Evolutionary conservation across 2,797 vertebrate species (phyloP), one percentile per base, ranked within the genome.

Genomic region (Esox masquinongy): DNA sequence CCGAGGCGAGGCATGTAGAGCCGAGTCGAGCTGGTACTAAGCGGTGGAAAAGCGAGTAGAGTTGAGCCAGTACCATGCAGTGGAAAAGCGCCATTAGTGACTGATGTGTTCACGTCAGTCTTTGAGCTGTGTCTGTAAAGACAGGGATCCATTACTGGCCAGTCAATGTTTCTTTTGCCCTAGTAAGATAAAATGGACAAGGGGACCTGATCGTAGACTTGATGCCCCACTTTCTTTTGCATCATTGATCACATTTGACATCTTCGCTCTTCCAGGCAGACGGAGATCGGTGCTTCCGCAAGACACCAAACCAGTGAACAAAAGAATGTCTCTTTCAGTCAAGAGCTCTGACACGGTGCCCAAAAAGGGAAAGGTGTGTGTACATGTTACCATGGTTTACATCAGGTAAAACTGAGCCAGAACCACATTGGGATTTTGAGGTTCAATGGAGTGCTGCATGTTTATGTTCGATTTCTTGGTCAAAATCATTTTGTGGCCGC

Each of bases 281-380:
- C 96, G 95, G 79, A 95, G 93, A 88, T 94, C 96, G 15, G 94
- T 94, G 71, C 85, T 92, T 70, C 87, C 93, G 6, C 94, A 91
- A 79, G 95, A 96, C 78, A 88, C 94, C 86, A 98, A 96, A 91
- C 91, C 89, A 90, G 91, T 91, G 84, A 96, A 17, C 87, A 98
- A 96, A 84, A 92, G 97, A 73, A 83, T 95, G 88, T 97, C 96
- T 5, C 87, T 93, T 84, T 90, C 85, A 67, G 88, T 90, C 56
- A 97, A 96, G 78, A 92, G 92, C 7, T 82, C 82, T 3, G 96
- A 98, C 74, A 80, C 85, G 72, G 93, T 95, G 76, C 84, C 80
- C 64, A 99, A 96, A 84, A 95, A 90, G 84, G 95, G 93, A 11
- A 97, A 97, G 94, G 97, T 98, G 78, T 61, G 74, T 82, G 6